These are phyloP conservation scores for Jaculus jaculus DNA, from an alignment of 2,113 vertebrate species.

Conservation along the genomic window DNA sequence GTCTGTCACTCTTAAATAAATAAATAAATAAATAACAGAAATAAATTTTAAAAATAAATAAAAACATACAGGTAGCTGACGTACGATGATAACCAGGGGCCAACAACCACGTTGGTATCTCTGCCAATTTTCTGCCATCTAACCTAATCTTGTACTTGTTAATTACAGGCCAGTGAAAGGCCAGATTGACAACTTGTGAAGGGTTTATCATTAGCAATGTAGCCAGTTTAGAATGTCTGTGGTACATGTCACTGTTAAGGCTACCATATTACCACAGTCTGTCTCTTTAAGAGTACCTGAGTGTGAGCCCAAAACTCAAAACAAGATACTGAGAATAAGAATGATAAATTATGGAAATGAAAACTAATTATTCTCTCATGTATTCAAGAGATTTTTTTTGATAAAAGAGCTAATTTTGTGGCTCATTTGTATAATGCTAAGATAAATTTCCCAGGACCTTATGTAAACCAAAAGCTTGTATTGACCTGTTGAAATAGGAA, in stretches of 20 bases:
- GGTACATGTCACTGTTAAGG: not conserved
- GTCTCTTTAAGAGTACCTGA: not conserved
- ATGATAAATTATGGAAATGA: conserved; percentile 49
- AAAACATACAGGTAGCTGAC: not conserved
- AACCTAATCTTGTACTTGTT: not conserved
- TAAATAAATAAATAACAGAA: no score
- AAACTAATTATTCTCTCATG: conserved; percentile 37
- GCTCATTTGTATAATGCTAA: conserved; percentile 56
- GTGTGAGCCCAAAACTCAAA: conserved; percentile 24
- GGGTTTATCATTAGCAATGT: not conserved
- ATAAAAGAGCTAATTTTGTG: conserved; percentile 5
- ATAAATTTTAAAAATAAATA: no score
- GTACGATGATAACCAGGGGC: not conserved
- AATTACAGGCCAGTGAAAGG: not conserved
- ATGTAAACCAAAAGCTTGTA: conserved; percentile 68
- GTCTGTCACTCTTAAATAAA: no score
- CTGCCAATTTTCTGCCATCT: not conserved
- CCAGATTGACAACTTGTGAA: conserved; percentile 8
- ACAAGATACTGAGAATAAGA: not conserved
- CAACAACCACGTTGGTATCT: not conserved
- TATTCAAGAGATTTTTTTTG: not conserved
- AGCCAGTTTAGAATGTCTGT: not conserved
- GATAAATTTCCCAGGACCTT: conserved; percentile 71
- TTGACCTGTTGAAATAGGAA: conserved; percentile 74
- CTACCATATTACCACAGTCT: not conserved